phyloP scores from a whole-genome alignment of 2,797 vertebrate genomes.

The Melanotaenia boesemani region DNA sequence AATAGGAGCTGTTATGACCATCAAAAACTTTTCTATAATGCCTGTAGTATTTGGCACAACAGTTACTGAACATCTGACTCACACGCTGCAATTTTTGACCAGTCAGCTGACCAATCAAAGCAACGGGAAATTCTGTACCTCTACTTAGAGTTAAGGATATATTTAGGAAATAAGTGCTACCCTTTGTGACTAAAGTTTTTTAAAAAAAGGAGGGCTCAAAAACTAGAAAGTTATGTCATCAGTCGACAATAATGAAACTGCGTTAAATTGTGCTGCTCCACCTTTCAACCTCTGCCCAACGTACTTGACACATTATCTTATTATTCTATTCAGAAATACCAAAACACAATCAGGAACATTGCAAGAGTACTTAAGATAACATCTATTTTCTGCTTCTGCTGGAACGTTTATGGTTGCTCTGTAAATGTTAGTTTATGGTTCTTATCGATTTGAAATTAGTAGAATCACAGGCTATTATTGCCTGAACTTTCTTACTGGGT shows the following conservation, averaged over 20 bases:
- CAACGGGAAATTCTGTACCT: not conserved
- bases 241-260: not conserved
- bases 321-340: not conserved
- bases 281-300: not conserved
- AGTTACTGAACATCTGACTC: conserved; percentile 4
- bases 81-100: not conserved
- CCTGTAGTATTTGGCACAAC: not conserved
- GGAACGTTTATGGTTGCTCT: not conserved
- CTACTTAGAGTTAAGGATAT: too few species aligned
- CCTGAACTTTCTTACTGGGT: not conserved
- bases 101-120: conserved; percentile 2
- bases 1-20: conserved; percentile 10
- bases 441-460: too few species aligned
- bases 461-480: too few species aligned
- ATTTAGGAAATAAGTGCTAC: too few species aligned
- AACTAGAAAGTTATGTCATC: not conserved
- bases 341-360: not conserved
- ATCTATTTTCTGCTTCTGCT: too few species aligned
- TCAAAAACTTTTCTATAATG: conserved; percentile 3
- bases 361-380: not conserved
- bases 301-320: not conserved
- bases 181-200: not conserved
- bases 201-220: not conserved
- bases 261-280: too few species aligned
- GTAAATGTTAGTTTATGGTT: not conserved